phyloP scores from a whole-genome alignment of 2,888 invertebrate species.

The Drosophila tanythrix region DNA sequence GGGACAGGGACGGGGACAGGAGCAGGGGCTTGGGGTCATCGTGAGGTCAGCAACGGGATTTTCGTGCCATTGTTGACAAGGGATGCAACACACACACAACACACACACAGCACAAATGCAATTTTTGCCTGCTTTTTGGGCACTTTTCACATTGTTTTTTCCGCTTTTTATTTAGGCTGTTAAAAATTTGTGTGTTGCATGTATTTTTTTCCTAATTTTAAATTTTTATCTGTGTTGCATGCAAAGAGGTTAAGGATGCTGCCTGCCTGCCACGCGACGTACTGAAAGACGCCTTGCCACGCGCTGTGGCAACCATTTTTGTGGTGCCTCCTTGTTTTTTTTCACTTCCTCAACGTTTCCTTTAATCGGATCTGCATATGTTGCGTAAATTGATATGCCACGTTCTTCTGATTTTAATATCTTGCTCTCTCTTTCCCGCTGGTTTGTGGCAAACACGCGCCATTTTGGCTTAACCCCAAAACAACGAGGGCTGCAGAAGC shows the following conservation, averaged over 20 bases:
- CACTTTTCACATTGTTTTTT: constrained; percentile 48
- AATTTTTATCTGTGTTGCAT: constrained; percentile 57
- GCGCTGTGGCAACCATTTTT: constrained; percentile 45
- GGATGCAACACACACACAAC: constrained; percentile 62
- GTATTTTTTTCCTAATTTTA: constrained; percentile 39
- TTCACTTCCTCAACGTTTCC: constrained; percentile 11
- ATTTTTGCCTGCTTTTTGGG: constrained; percentile 65
- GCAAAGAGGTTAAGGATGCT: constrained; percentile 59
- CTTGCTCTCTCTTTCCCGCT: constrained; percentile 16
- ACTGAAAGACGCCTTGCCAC: constrained; percentile 46
- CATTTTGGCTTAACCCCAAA: constrained; percentile 74
- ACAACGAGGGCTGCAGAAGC: constrained; percentile 49
- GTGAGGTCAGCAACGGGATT: constrained; percentile 83
- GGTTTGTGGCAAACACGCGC: constrained; percentile 59
- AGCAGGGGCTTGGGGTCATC: constrained; percentile 80
- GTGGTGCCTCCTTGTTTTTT: constrained; percentile 30
- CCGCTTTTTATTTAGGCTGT: constrained; percentile 36
- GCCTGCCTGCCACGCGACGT: constrained; percentile 70
- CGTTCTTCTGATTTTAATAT: constrained; percentile 49
- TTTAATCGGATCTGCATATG: constrained; percentile 79
- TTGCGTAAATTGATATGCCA: constrained; percentile 73
- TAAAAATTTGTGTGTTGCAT: constrained; percentile 49
- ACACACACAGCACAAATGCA: constrained; percentile 25
- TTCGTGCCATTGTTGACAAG: constrained; percentile 78
- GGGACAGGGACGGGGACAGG: constrained; percentile 43